A percentile compares a stretch with the other conserved stretches of the same genome.
These are phyloP conservation scores for Poeciliopsis presidionis DNA, from an alignment of 2,797 vertebrate species.

Conservation along the genomic window DNA sequence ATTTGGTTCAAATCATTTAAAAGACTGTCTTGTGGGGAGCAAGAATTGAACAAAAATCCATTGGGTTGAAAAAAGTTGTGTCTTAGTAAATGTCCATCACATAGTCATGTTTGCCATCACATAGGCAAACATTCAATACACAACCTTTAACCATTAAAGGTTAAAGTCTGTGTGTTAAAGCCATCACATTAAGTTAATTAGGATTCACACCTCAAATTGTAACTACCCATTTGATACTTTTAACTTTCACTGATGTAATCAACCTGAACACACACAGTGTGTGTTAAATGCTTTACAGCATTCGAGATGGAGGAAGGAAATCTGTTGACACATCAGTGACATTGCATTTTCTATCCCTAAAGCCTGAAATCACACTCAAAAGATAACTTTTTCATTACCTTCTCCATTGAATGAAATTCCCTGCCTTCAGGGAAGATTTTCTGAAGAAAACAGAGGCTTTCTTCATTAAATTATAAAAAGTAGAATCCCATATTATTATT, in stretches of 20 bases:
- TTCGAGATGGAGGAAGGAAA: conserved; percentile 7
- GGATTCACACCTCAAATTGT: conserved; percentile 29
- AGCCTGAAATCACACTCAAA: conserved; percentile 15
- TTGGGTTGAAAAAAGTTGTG: not conserved
- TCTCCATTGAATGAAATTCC: not conserved
- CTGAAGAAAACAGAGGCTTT: not conserved
- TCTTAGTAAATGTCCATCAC: not conserved
- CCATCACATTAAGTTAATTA: conserved; percentile 43
- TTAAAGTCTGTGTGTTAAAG: no score
- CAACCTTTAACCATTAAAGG: conserved; percentile 31
- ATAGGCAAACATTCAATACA: conserved; percentile 43
- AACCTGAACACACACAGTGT: conserved; percentile 22
- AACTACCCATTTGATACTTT: conserved; percentile 59
- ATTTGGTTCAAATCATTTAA: not conserved
- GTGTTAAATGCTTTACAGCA: not conserved
- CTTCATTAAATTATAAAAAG: not conserved
- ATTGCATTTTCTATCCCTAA: conserved; percentile 12
- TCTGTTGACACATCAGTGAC: conserved; percentile 41
- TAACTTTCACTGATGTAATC: conserved; percentile 65
- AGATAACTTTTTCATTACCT: conserved; percentile 7
- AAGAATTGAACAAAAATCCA: conserved; percentile 2
- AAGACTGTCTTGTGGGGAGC: not conserved
- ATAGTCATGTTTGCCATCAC: no score
- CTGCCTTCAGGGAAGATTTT: not conserved
- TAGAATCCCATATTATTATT: not conserved